These are phyloP conservation scores for Platygyra sinensis DNA, from an alignment of 64 coral and sea anemone species.

Conservation along the genomic window DNA sequence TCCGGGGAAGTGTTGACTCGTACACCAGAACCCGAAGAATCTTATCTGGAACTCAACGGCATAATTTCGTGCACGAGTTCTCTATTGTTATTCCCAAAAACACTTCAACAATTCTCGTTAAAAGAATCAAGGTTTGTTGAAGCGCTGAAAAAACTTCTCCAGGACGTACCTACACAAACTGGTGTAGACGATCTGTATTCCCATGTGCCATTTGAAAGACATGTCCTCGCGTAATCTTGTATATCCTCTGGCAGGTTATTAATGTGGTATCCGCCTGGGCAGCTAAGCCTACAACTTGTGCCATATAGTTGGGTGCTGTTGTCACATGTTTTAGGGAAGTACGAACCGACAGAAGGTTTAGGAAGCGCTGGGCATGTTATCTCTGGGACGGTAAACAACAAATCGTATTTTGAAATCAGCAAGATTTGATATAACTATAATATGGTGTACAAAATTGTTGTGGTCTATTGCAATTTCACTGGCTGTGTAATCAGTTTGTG, in stretches of 20 bases:
- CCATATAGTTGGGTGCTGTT: neutral
- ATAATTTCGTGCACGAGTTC: too few species aligned
- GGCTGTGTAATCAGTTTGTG: too few species aligned
- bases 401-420: neutral
- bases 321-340: slow-evolving; percentile 17
- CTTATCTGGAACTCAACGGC: too few species aligned
- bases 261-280: slow-evolving; percentile 51
- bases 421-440: neutral
- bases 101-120: too few species aligned
- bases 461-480: too few species aligned
- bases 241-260: neutral
- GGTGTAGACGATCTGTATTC: neutral
- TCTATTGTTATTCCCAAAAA: too few species aligned
- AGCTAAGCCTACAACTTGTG: neutral
- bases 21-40: too few species aligned
- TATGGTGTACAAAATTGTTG: too few species aligned
- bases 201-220: slow-evolving; percentile 23
- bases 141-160: too few species aligned
- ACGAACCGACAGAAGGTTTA: slow-evolving; percentile 7
- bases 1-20: too few species aligned
- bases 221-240: neutral
- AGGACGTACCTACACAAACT: slow-evolving; percentile 34
- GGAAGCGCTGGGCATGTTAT: slow-evolving; percentile 28
- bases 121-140: too few species aligned
- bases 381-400: neutral